A percentile compares a stretch with the other conserved stretches of the same genome.
phyloP scores from a whole-genome alignment of 2,888 invertebrate genomes.

The Scaptomyza flava region DNA sequence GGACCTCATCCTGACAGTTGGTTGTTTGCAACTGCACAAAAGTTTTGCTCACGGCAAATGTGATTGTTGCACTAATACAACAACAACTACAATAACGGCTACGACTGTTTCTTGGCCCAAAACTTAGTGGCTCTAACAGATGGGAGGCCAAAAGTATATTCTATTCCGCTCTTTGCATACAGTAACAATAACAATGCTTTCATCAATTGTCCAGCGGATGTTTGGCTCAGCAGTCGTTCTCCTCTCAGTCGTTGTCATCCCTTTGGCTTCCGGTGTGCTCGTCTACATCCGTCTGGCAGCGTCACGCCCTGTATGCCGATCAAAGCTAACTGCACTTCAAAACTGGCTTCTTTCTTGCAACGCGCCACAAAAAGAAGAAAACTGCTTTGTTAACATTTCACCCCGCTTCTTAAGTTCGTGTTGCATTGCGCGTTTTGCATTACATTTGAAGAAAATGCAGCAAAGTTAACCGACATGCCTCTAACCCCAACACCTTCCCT shows the following conservation, averaged over 20 bases:
- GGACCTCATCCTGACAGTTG: slow-evolving; percentile 17
- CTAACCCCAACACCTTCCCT: no score
- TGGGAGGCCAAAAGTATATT: slow-evolving; percentile 19
- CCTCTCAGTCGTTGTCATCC: slow-evolving; percentile 14
- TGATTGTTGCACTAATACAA: slow-evolving; percentile 51
- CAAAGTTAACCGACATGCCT: slow-evolving; percentile 45
- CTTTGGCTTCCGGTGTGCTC: slow-evolving; percentile 61
- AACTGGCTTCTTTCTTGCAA: slow-evolving; percentile 66
- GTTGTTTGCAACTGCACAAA: slow-evolving; percentile 70
- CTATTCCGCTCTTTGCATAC: slow-evolving; percentile 42
- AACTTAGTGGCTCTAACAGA: slow-evolving; percentile 50
- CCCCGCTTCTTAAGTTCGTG: neutral
- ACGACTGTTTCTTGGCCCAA: slow-evolving; percentile 33
- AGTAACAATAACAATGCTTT: slow-evolving; percentile 66
- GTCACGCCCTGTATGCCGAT: slow-evolving; percentile 44
- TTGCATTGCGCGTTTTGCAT: slow-evolving; percentile 61
- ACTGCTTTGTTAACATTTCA: slow-evolving; percentile 67
- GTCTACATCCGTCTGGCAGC: slow-evolving; percentile 52
- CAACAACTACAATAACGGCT: neutral
- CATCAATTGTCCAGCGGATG: slow-evolving; percentile 80
- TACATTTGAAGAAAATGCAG: slow-evolving; percentile 69
- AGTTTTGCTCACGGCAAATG: slow-evolving; percentile 77
- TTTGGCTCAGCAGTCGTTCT: slow-evolving; percentile 60
- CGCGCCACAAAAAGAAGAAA: slow-evolving; percentile 46
- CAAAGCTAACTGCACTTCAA: slow-evolving; percentile 77